Percentiles rank a stretch among this genome's conserved stretches.
Conservation (phyloP, 2,113 vertebrate species). For the Clarias gariepinus region DNA sequence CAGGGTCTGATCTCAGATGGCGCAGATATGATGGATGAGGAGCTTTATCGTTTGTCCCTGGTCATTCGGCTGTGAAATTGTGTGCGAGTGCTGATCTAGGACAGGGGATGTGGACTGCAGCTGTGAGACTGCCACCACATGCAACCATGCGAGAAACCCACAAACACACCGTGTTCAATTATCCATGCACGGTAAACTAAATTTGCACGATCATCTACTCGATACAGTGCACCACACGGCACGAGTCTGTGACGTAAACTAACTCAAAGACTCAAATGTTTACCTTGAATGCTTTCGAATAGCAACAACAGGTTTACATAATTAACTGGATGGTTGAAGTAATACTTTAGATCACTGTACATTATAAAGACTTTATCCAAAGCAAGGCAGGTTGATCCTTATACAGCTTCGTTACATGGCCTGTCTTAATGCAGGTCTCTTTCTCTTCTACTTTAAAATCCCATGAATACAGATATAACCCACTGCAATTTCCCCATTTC, state of each 20-base stretch:
- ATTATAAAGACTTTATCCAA: neutral
- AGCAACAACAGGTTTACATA: neutral
- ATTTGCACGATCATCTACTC: neutral
- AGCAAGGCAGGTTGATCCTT: neutral
- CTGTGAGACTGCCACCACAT: slow-evolving; percentile 26
- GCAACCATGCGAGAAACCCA: slow-evolving; percentile 3
- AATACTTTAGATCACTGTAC: neutral
- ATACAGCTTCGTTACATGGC: neutral
- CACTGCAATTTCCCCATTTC: neutral
- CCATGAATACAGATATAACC: neutral
- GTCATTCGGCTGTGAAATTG: slow-evolving; percentile 38
- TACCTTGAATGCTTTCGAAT: neutral
- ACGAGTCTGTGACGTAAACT: neutral
- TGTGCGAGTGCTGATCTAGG: slow-evolving; percentile 18
- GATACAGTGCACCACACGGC: neutral
- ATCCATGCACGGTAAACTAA: neutral
- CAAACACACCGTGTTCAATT: neutral
- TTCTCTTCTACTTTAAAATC: neutral
- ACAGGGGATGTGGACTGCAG: slow-evolving; percentile 17
- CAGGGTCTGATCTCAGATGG: neutral
- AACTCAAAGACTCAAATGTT: neutral
- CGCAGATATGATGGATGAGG: slow-evolving; percentile 27
- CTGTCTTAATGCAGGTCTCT: neutral
- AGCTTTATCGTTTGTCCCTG: slow-evolving; percentile 31
- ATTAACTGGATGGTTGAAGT: neutral